phyloP scores from a whole-genome alignment of 1,140 invertebrate species.

The Steinernema khuongi region DNA sequence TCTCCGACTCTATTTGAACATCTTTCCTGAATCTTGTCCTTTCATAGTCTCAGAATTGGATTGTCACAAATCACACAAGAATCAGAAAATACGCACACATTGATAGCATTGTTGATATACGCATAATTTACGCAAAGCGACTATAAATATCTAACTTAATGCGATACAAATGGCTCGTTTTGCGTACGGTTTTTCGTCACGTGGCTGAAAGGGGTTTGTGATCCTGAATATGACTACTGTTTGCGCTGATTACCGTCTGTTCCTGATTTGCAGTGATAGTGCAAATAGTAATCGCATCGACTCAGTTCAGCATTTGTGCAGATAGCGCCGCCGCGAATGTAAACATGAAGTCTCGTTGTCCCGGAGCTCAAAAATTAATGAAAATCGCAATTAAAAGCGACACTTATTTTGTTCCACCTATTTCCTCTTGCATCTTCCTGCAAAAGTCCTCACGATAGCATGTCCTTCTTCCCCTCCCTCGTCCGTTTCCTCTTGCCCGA shows the following conservation, averaged over 20 bases:
- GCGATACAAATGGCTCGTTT: not conserved
- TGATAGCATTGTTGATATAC: not conserved
- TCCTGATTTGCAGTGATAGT: too few species aligned
- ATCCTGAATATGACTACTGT: not conserved
- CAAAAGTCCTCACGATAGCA: not conserved
- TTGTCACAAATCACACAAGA: too few species aligned
- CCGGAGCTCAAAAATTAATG: too few species aligned
- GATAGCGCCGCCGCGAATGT: too few species aligned
- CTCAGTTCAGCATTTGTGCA: too few species aligned
- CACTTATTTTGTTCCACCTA: too few species aligned
- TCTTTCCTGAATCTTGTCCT: not conserved
- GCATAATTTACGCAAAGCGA: constrained; percentile 2
- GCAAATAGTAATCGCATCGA: too few species aligned
- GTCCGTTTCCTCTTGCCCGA: not conserved
- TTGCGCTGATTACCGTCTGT: too few species aligned
- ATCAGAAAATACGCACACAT: not conserved
- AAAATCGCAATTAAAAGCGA: too few species aligned
- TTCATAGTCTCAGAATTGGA: not conserved
- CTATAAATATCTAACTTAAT: not conserved
- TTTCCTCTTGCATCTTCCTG: too few species aligned
- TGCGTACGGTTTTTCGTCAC: not conserved
- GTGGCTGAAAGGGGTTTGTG: not conserved
- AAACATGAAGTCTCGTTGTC: too few species aligned
- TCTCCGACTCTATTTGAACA: too few species aligned
- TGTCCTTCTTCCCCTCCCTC: not conserved